Evolutionary conservation across 35 echinoderm and acorn worm species (phyloP), one percentile per base, ranked within the genome.

Genomic region (Ptychodera flava): DNA sequence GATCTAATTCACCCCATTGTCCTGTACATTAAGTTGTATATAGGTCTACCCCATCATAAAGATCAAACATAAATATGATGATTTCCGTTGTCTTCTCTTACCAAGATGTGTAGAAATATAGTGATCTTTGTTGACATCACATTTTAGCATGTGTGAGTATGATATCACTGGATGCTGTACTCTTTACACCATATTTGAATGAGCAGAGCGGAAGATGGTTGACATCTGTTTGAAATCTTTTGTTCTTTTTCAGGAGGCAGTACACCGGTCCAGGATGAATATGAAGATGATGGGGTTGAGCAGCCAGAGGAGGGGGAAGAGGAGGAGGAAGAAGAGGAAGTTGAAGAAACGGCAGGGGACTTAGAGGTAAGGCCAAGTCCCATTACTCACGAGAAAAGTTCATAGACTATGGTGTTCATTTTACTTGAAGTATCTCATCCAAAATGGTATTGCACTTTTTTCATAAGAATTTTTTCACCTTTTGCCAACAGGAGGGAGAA

Each of bases 261-360:
- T 30, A 94, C 92, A 80, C 92, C 92, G 35, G 92, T 94, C 78
- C 35, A 79, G 78, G 92, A 94, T 94, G 92, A 94, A 34, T 82
- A 81, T 31, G 86, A 85, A 75, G 92, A 94, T 0, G 91, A 79
- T 15, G 87, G 37, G 30, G 37, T 35, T 35, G 38, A 83, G 30
- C 88, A 93, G 84, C 36, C 77, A 77, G 52, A 77, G 15, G 84
- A 80, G 85, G 29, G 35, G 30, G 45, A 77, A 31, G 32, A 33
- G 35, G 84, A 86, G 35, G 76, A 76, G 84, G 78, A 64, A 86
- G 84, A 33, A 77, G 52, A 86, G 16, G 45, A 31, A 31, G 84
- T 15, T 28, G 10, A 2, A 83, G 29, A 31, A 1, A 33, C 37
- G 16, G 52, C 80, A 29, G 88, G 36, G 32, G 88, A 85, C 79